Evolutionary conservation across 1,140 invertebrate genomes (phyloP).

Genomic region (Heterodera schachtii): DNA sequence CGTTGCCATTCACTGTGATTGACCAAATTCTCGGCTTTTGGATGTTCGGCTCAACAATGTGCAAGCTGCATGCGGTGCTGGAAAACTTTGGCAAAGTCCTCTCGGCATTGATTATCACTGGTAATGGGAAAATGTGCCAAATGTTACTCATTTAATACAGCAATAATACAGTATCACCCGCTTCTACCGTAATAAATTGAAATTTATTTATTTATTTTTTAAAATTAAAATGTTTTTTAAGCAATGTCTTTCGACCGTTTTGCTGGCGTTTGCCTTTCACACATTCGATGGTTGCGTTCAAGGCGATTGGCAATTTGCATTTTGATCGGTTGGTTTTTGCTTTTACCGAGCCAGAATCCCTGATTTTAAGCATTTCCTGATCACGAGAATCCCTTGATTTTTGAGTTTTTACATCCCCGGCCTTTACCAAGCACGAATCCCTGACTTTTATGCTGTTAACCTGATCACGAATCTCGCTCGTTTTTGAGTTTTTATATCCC

Average conservation of each 20-base stretch:
- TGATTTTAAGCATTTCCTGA: no score
- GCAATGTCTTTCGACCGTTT: slow-evolving; percentile 64
- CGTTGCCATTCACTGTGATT: slow-evolving; percentile 63
- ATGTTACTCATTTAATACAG: background rate
- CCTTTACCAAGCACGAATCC: no score
- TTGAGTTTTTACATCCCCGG: no score
- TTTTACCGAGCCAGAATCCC: background rate
- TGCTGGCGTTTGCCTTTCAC: slow-evolving; percentile 61
- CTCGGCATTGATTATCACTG: slow-evolving; percentile 61
- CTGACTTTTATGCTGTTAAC: no score
- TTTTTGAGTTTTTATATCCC: no score
- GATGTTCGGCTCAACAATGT: slow-evolving; percentile 63
- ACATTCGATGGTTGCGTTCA: slow-evolving; percentile 55
- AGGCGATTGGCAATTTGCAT: slow-evolving; percentile 53
- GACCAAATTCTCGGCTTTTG: slow-evolving; percentile 66
- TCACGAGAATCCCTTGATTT: no score
- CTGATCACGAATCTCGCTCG: no score
- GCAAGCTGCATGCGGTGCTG: slow-evolving; percentile 63
- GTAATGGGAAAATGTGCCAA: background rate
- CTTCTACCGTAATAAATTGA: background rate
- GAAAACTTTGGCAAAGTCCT: slow-evolving; percentile 66
- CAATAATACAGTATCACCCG: no score
- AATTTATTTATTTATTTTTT: background rate
- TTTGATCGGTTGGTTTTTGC: slow-evolving; percentile 53
- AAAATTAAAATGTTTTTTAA: background rate